Evolutionary conservation across 1,140 invertebrate species (phyloP).

Genomic region (Trypoxylus dichotomus): DNA sequence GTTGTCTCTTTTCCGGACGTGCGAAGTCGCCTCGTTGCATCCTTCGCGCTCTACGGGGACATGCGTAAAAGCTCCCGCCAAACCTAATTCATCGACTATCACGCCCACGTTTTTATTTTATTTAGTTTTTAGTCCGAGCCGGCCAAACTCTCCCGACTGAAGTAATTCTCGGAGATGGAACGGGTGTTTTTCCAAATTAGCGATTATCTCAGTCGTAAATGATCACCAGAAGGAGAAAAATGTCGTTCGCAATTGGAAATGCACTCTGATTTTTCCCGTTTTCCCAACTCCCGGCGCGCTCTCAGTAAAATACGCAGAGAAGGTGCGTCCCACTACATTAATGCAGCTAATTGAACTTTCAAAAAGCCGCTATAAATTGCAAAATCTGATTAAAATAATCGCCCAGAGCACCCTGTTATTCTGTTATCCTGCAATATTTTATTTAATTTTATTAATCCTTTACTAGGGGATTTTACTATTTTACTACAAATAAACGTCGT

Average conservation of each 20-base stretch:
- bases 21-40: not conserved
- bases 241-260: not conserved
- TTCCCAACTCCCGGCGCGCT: too few species aligned
- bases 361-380: too few species aligned
- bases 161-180: constrained; percentile 1
- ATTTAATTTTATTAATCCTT: too few species aligned
- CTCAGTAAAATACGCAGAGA: too few species aligned
- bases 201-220: constrained; percentile 25
- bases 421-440: too few species aligned
- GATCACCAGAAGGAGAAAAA: not conserved
- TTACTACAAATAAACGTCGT: too few species aligned
- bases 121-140: constrained; percentile 18
- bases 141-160: not conserved
- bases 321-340: too few species aligned
- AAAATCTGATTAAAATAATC: too few species aligned
- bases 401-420: too few species aligned
- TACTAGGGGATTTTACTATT: too few species aligned
- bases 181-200: constrained; percentile 27
- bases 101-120: constrained; percentile 26
- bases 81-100: constrained; percentile 32
- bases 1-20: constrained; percentile 22
- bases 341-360: too few species aligned
- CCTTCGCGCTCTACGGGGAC: constrained; percentile 25
- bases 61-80: constrained; percentile 33
- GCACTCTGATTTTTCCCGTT: not conserved